These are phyloP conservation scores for Plestiodon gilberti DNA, from an alignment of 2,113 vertebrate species.

Conservation along the genomic window DNA sequence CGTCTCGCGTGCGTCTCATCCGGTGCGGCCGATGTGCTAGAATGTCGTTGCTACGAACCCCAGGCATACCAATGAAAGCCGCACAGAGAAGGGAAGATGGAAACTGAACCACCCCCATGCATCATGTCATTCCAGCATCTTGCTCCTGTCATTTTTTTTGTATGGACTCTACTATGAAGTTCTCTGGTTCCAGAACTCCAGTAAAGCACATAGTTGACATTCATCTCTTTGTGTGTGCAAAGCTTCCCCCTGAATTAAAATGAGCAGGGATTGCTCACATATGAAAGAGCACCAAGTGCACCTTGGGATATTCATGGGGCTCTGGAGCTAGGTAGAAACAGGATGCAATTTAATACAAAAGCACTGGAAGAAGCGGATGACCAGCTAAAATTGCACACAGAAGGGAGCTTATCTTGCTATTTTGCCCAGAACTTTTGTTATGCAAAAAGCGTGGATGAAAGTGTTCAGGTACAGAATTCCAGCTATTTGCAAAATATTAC, in stretches of 20 bases:
- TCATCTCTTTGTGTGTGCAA: not conserved
- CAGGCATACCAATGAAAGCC: too few relatives aligned
- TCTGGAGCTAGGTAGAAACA: not conserved
- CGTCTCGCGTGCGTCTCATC: too few relatives aligned
- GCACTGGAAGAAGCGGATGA: not conserved
- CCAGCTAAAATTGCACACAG: not conserved
- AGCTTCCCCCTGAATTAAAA: not conserved
- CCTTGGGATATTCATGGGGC: not conserved
- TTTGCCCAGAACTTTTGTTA: not conserved
- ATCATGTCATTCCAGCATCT: too few relatives aligned
- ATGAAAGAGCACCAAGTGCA: not conserved
- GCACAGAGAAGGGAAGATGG: not conserved
- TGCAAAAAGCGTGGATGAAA: not conserved
- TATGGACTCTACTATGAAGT: not conserved
- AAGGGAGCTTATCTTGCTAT: not conserved
- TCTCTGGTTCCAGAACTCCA: not conserved
- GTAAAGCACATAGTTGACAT: not conserved
- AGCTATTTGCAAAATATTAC: not conserved
- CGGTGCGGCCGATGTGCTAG: too few relatives aligned
- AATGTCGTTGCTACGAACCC: too few relatives aligned
- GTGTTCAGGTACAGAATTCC: not conserved
- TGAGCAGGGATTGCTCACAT: not conserved
- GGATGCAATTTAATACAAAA: not conserved
- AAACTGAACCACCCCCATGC: not conserved
- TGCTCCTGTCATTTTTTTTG: too few relatives aligned